phyloP scores from a whole-genome alignment of 1,140 invertebrate species.

The Drosophila kikkawai region DNA sequence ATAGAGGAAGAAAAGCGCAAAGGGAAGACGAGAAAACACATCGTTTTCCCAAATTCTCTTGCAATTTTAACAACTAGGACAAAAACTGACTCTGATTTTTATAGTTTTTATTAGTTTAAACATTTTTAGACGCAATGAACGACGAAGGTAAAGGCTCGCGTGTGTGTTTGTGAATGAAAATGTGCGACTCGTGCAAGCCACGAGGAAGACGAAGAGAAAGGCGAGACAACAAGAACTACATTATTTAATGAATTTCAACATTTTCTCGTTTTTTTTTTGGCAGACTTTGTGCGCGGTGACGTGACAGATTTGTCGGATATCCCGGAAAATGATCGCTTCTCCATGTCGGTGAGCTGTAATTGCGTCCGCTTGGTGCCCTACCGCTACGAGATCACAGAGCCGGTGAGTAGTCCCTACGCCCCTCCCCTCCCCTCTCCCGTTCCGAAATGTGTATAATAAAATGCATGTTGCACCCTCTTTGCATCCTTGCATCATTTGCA shows the following conservation, averaged over 20 bases:
- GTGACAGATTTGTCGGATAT: conserved; percentile 58
- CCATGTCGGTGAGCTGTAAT: conserved; percentile 5
- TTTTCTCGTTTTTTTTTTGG: background rate
- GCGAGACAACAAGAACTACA: background rate
- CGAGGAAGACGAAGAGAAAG: conserved; percentile 12
- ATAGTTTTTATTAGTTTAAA: background rate
- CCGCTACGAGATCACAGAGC: conserved; percentile 27
- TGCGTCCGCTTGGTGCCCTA: conserved; percentile 33
- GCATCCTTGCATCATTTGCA: background rate
- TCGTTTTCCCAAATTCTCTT: conserved; percentile 19
- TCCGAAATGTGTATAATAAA: conserved; percentile 24
- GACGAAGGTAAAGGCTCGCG: conserved; percentile 20
- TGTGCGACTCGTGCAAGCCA: conserved; percentile 13
- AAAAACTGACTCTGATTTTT: background rate
- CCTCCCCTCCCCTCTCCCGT: background rate
- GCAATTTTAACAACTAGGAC: background rate
- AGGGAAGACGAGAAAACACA: conserved; percentile 41
- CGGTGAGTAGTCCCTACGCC: conserved; percentile 13
- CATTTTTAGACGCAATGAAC: conserved; percentile 16
- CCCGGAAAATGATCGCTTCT: conserved; percentile 3
- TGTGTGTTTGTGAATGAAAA: background rate
- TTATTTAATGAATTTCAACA: background rate
- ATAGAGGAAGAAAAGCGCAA: conserved; percentile 29
- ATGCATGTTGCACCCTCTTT: background rate
- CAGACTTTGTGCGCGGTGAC: conserved; percentile 74